Conservation (phyloP, 2,797 vertebrate genomes). For the Neoniphon sammara region DNA sequence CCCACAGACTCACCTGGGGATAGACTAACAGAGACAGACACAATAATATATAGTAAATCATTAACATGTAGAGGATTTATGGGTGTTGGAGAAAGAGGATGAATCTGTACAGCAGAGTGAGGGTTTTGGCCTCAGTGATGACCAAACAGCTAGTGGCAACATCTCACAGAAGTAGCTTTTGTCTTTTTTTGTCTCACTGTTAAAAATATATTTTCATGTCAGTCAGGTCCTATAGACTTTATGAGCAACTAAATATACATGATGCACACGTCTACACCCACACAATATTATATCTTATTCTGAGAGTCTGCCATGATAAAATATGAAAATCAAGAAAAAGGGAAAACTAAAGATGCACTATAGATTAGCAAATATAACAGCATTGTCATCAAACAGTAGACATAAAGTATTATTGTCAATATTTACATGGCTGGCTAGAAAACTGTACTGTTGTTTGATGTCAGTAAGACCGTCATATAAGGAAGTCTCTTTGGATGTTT, state of each 20-base stretch:
- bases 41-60: conserved; percentile 2
- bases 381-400: neutral
- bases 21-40: conserved; percentile 38
- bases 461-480: neutral
- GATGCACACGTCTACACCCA: too few species aligned
- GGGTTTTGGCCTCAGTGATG: too few species aligned
- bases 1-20: conserved; percentile 74
- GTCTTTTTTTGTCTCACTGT: too few species aligned
- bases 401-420: neutral
- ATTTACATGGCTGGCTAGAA: neutral
- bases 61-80: neutral
- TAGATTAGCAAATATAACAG: neutral
- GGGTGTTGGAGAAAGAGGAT: neutral
- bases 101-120: neutral
- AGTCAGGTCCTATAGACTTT: too few species aligned
- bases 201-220: too few species aligned
- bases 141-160: too few species aligned
- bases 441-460: neutral
- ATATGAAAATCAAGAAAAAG: too few species aligned
- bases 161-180: too few species aligned
- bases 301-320: too few species aligned
- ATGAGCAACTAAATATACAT: too few species aligned
- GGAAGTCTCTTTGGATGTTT: neutral
- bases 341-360: too few species aligned
- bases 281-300: too few species aligned